Percentiles rank a stretch among this genome's conserved stretches.
These are phyloP conservation scores for Dryobates pubescens DNA, from an alignment of 2,797 vertebrate genomes.

Conservation along the genomic window DNA sequence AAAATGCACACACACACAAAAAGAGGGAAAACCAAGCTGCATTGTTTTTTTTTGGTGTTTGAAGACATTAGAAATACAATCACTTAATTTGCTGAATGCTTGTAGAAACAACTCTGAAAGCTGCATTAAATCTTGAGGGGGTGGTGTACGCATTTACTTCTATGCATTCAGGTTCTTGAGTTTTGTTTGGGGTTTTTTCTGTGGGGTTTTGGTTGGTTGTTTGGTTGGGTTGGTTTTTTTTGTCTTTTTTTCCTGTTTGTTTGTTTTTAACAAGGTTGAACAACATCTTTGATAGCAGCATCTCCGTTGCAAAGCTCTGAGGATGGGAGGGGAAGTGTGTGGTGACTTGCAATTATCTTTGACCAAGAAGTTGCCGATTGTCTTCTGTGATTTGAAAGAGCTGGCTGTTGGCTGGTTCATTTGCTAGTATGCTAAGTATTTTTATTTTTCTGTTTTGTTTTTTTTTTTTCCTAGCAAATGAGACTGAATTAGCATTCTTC, in stretches of 20 bases:
- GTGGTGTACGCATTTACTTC: constrained; percentile 30
- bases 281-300: background rate
- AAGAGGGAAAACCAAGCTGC: constrained; percentile 1
- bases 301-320: background rate
- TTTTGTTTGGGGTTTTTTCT: background rate
- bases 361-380: background rate
- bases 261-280: background rate
- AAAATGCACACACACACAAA: background rate
- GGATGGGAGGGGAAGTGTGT: too few species aligned
- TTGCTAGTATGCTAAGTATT: constrained; percentile 31
- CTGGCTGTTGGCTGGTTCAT: constrained; percentile 3
- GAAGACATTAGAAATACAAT: constrained; percentile 26
- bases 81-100: constrained; percentile 43
- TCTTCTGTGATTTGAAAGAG: background rate
- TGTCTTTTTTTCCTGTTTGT: background rate
- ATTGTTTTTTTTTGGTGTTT: constrained; percentile 42
- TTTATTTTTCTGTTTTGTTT: constrained; percentile 14
- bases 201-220: background rate
- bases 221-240: background rate
- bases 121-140: constrained; percentile 28
- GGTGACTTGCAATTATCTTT: constrained; percentile 5
- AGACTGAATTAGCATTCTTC: constrained; percentile 95
- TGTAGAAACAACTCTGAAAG: constrained; percentile 23
- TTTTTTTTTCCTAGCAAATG: constrained; percentile 82
- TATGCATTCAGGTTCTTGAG: background rate